A percentile compares a stretch with the other conserved stretches of the same genome.
Evolutionary conservation across 2,113 vertebrate genomes (phyloP).

Genomic region (Trogon surrucura): DNA sequence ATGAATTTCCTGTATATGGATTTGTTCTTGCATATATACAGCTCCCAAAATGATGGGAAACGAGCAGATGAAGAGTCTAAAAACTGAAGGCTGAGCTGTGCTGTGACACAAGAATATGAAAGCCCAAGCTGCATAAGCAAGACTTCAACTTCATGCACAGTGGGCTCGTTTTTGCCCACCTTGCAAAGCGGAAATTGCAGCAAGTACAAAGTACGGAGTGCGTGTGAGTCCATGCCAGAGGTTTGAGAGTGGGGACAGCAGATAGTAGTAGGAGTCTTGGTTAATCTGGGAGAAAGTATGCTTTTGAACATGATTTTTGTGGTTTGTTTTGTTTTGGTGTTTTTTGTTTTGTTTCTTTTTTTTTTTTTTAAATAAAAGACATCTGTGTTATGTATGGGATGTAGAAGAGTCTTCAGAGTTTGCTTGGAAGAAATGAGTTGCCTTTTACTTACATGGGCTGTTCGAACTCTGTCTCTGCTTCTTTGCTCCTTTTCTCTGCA

Average conservation of each 20-base stretch:
- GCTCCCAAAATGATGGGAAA: background rate
- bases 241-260: background rate
- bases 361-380: background rate
- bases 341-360: background rate
- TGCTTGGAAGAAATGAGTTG: background rate
- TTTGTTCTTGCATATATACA: background rate
- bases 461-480: background rate
- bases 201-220: background rate
- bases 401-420: background rate
- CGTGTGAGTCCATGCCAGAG: background rate
- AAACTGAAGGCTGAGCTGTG: background rate
- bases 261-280: background rate
- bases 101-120: background rate
- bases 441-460: fast-evolving
- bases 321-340: background rate
- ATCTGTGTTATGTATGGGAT: background rate
- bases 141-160: fast-evolving
- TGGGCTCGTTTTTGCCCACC: background rate
- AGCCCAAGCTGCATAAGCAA: background rate
- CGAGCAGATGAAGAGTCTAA: background rate
- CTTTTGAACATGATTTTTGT: background rate
- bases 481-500: background rate
- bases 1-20: background rate
- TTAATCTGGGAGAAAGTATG: background rate
- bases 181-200: background rate